Conservation (phyloP, 2,797 vertebrate genomes). For the Etheostoma nigrum region DNA sequence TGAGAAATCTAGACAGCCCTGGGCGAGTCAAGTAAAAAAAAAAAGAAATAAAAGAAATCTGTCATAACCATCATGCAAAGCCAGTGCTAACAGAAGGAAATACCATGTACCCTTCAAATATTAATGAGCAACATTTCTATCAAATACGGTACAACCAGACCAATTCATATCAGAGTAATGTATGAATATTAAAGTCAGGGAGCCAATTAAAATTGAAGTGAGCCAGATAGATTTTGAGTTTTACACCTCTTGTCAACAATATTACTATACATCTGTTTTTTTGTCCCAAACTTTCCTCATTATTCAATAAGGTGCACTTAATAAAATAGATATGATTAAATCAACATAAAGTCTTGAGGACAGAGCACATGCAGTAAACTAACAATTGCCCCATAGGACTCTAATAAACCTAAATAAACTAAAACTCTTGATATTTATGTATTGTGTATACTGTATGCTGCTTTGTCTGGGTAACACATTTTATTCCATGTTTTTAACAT, state of each 20-base stretch:
- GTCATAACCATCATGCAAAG: too few relatives aligned
- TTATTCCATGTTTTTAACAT: too few relatives aligned
- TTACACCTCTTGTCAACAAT: neutral
- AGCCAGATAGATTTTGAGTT: neutral
- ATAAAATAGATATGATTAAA: constrained; percentile 39
- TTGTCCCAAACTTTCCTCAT: constrained; percentile 11
- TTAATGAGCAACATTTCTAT: constrained; percentile 32
- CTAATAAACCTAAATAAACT: constrained; percentile 27
- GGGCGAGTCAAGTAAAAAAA: neutral
- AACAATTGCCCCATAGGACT: constrained; percentile 37
- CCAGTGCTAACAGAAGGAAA: constrained; percentile 13
- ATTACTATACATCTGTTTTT: neutral
- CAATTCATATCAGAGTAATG: constrained; percentile 8
- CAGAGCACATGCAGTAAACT: constrained; percentile 1
- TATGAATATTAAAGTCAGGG: constrained; percentile 6
- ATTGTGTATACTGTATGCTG: too few relatives aligned
- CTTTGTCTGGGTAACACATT: too few relatives aligned
- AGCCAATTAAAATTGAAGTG: neutral
- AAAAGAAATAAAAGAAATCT: neutral
- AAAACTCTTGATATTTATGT: too few relatives aligned
- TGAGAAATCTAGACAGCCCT: constrained; percentile 17
- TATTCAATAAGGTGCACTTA: constrained; percentile 22
- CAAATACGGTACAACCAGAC: neutral
- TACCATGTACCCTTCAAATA: neutral
- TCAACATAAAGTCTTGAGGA: constrained; percentile 9